These are phyloP conservation scores for Abscondita cerata DNA, from an alignment of 2,888 invertebrate genomes.

Conservation along the genomic window DNA sequence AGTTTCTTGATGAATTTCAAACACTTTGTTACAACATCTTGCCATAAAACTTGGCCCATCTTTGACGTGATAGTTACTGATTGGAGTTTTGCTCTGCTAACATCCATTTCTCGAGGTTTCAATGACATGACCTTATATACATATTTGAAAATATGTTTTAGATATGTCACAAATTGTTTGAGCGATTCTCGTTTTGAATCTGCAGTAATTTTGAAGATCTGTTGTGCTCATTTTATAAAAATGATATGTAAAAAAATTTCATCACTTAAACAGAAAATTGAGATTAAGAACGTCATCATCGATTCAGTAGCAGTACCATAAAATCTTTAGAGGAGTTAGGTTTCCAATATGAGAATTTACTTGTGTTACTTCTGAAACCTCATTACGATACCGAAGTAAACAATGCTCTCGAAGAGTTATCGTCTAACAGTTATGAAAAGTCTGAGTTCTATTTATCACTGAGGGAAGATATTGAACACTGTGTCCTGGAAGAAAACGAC, in stretches of 20 bases:
- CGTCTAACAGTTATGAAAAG: background rate
- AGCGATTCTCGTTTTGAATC: background rate
- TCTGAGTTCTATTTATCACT: background rate
- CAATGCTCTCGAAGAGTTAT: background rate
- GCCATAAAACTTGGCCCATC: background rate
- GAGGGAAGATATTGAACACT: too few relatives aligned
- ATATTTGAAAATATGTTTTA: background rate
- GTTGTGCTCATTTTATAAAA: conserved; percentile 11
- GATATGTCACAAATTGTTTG: background rate
- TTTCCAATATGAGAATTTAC: background rate
- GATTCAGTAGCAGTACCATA: background rate
- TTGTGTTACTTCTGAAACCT: background rate
- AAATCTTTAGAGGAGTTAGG: background rate
- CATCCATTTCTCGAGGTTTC: too few relatives aligned
- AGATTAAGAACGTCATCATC: background rate
- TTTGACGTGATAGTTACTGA: too few relatives aligned
- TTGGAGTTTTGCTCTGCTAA: too few relatives aligned
- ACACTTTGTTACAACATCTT: background rate
- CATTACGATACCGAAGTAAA: background rate
- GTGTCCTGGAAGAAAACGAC: background rate
- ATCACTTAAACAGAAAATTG: background rate
- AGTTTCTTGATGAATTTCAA: conserved; percentile 8
- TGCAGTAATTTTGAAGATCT: background rate
- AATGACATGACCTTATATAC: conserved; percentile 7
- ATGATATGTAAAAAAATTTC: background rate